These are phyloP conservation scores for Willisornis vidua DNA, from an alignment of 2,113 vertebrate genomes.

Conservation along the genomic window DNA sequence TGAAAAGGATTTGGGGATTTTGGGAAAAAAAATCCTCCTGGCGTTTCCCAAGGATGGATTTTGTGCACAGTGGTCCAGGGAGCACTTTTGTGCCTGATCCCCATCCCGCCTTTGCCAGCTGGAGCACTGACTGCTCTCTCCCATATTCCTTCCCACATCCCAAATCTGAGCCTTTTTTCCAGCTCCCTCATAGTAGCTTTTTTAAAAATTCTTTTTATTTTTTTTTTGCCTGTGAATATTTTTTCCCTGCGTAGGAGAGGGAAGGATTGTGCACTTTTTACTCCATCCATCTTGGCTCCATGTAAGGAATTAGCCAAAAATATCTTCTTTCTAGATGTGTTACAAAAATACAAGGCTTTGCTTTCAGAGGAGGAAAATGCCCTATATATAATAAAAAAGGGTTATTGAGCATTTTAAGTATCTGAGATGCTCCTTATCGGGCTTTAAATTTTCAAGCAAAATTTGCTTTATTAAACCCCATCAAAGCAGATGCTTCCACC, in stretches of 20 bases:
- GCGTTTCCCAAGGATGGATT: not conserved
- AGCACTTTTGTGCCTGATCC: not conserved
- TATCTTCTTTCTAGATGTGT: not conserved
- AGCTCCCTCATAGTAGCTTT: not conserved
- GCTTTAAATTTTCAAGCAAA: not conserved
- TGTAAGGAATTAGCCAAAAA: conserved; percentile 21
- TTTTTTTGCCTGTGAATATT: not conserved
- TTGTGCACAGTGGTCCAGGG: not conserved
- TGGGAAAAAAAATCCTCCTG: not conserved
- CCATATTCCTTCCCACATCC: not conserved
- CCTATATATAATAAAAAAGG: not conserved
- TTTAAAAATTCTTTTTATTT: too few relatives aligned
- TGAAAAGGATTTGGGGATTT: not conserved
- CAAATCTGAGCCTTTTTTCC: not conserved
- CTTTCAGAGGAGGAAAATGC: not conserved
- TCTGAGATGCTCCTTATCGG: fast-evolving
- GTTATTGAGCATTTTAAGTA: not conserved
- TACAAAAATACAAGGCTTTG: not conserved
- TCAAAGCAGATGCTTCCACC: not conserved
- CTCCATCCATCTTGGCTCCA: not conserved
- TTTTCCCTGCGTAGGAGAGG: conserved; percentile 14
- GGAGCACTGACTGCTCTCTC: not conserved
- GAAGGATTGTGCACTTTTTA: not conserved
- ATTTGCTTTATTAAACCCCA: not conserved
- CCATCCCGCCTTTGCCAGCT: not conserved